Percentiles rank a stretch among this genome's conserved stretches.
phyloP scores from a whole-genome alignment of 1,140 invertebrate species.

The Polyergus mexicanus region DNA sequence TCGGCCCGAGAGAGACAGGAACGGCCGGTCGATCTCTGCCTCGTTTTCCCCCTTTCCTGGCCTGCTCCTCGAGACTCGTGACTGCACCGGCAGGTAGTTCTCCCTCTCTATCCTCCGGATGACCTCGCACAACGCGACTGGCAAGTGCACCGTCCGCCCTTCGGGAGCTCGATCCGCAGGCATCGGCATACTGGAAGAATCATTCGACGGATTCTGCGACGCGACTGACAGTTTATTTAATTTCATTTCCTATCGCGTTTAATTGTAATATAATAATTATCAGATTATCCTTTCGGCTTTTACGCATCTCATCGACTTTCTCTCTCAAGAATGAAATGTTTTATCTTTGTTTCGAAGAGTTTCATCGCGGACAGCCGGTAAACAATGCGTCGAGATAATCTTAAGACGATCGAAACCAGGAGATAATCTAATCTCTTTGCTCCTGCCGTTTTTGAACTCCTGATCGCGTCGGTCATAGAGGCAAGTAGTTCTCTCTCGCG shows the following conservation, averaged over 20 bases:
- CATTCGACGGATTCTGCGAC: slow-evolving; percentile 27
- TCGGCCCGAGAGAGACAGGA: slow-evolving; percentile 44
- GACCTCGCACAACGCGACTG: slow-evolving; percentile 67
- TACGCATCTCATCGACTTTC: slow-evolving; percentile 18
- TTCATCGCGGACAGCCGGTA: slow-evolving; percentile 49
- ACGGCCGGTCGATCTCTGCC: slow-evolving; percentile 61
- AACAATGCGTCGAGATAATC: slow-evolving; percentile 58
- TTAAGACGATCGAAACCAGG: slow-evolving; percentile 42
- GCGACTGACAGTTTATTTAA: not conserved
- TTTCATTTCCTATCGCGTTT: slow-evolving; percentile 1
- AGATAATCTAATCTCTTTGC: slow-evolving; percentile 48
- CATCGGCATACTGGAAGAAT: slow-evolving; percentile 36
- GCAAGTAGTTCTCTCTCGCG: slow-evolving; percentile 20
- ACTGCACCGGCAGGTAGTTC: slow-evolving; percentile 72
- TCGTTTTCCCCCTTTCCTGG: slow-evolving; percentile 53
- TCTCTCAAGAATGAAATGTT: not conserved
- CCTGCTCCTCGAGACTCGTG: slow-evolving; percentile 65
- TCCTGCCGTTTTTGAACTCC: slow-evolving; percentile 58
- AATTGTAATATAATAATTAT: not conserved
- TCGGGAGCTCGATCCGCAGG: slow-evolving; percentile 39
- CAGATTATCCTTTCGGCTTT: not conserved
- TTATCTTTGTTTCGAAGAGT: slow-evolving; percentile 39
- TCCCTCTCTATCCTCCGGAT: slow-evolving; percentile 61
- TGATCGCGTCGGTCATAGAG: slow-evolving; percentile 56
- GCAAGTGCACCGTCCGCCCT: slow-evolving; percentile 68